Percentiles rank a stretch among this genome's conserved stretches.
Evolutionary conservation across 2,888 invertebrate genomes (phyloP).

Genomic region (Heliconius sara): DNA sequence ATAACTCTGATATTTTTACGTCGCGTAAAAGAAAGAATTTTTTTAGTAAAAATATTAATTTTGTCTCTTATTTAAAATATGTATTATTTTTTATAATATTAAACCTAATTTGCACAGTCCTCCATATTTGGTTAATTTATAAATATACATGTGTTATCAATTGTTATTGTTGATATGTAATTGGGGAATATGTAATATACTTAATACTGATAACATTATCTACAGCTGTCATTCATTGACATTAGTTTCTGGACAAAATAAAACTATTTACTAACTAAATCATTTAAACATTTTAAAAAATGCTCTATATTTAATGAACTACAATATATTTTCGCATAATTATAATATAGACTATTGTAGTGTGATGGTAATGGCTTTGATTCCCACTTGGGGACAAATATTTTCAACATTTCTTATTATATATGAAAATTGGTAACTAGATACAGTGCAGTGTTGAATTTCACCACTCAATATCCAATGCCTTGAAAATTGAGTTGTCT

Average conservation of each 20-base stretch:
- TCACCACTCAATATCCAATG: too few species aligned
- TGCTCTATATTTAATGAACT: not conserved
- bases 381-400: not conserved
- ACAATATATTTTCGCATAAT: not conserved
- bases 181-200: conserved; percentile 10
- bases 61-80: not conserved
- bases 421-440: not conserved
- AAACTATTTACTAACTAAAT: not conserved
- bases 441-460: not conserved
- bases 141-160: conserved; percentile 17
- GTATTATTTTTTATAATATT: not conserved
- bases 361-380: not conserved
- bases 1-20: conserved; percentile 27
- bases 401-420: not conserved
- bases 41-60: conserved; percentile 2
- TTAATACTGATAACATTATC: conserved; percentile 38
- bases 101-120: not conserved
- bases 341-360: not conserved
- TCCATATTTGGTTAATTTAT: conserved; percentile 5
- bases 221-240: conserved; percentile 40
- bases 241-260: conserved; percentile 7
- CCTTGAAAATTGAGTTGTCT: too few species aligned
- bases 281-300: not conserved
- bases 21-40: not conserved
- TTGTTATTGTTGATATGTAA: conserved; percentile 43